Percentiles rank a stretch among this genome's conserved stretches.
Evolutionary conservation across 2,797 vertebrate genomes (phyloP).

Genomic region (Sternotherus odoratus): DNA sequence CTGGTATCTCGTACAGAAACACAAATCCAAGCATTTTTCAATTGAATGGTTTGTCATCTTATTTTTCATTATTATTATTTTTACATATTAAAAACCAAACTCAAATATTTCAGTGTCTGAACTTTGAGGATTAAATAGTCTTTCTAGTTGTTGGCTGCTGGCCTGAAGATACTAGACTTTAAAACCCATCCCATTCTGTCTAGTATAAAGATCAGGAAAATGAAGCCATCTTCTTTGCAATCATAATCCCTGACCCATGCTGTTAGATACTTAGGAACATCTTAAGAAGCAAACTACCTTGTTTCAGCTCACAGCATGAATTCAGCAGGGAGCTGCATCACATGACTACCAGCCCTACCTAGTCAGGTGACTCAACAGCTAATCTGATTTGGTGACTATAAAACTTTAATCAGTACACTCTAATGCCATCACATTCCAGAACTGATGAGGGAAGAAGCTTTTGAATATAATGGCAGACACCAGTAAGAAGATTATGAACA

Average conservation of each 20-base stretch:
- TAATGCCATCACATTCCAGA: conserved; percentile 68
- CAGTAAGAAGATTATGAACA: conserved; percentile 68
- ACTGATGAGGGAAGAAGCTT: conserved; percentile 59
- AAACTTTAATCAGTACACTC: conserved; percentile 71
- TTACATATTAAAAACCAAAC: background rate
- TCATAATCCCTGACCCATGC: conserved; percentile 70
- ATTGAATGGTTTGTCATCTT: background rate
- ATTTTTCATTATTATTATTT: background rate
- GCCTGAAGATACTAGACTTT: conserved; percentile 65
- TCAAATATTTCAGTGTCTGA: conserved; percentile 30
- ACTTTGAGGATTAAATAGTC: conserved; percentile 67
- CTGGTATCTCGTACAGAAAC: background rate
- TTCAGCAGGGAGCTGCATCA: conserved; percentile 56
- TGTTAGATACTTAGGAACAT: conserved; percentile 73
- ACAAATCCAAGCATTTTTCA: background rate
- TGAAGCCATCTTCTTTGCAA: conserved; percentile 77
- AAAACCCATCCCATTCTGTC: conserved; percentile 54
- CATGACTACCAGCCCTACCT: conserved; percentile 35
- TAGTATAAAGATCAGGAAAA: conserved; percentile 75
- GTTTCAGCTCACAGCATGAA: conserved; percentile 44
- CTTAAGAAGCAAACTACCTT: conserved; percentile 76
- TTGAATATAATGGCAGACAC: conserved; percentile 45
- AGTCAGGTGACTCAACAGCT: conserved; percentile 64
- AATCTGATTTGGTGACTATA: conserved; percentile 73
- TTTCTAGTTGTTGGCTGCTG: conserved; percentile 51